These are phyloP conservation scores for Motacilla alba DNA, from an alignment of 2,113 vertebrate species.

Conservation along the genomic window DNA sequence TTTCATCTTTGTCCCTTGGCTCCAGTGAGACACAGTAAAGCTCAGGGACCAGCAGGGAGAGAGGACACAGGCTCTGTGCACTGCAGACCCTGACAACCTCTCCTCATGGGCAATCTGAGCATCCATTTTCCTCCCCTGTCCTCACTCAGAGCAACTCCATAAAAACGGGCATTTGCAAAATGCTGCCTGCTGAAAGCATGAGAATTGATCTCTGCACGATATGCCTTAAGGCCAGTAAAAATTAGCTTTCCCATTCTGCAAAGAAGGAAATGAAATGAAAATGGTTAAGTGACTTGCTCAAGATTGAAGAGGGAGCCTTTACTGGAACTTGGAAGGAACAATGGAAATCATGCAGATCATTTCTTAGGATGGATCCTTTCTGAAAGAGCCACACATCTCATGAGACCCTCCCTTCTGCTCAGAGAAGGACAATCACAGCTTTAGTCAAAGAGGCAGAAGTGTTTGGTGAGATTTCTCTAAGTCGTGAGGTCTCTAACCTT, in stretches of 20 bases:
- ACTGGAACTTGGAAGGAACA: neutral
- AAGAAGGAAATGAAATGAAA: constrained; percentile 8
- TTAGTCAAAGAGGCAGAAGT: neutral
- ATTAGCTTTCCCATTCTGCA: neutral
- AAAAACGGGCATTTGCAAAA: neutral
- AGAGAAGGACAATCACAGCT: neutral
- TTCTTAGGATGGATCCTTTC: neutral
- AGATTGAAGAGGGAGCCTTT: neutral
- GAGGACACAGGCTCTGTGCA: neutral
- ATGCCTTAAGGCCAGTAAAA: neutral
- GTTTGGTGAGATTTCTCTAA: neutral
- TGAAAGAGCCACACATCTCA: neutral
- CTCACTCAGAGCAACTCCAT: neutral
- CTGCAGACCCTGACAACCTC: neutral
- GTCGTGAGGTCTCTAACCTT: neutral
- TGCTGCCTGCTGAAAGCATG: neutral
- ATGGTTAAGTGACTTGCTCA: neutral
- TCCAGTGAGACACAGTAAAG: neutral
- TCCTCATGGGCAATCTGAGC: neutral
- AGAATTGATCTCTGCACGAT: neutral
- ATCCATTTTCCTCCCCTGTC: neutral
- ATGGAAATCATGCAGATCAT: neutral
- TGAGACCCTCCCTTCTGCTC: neutral
- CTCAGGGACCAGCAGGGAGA: neutral
- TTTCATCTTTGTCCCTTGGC: neutral